phyloP scores from a whole-genome alignment of 2,888 invertebrate species.

The Caenorhabditis uteleia region DNA sequence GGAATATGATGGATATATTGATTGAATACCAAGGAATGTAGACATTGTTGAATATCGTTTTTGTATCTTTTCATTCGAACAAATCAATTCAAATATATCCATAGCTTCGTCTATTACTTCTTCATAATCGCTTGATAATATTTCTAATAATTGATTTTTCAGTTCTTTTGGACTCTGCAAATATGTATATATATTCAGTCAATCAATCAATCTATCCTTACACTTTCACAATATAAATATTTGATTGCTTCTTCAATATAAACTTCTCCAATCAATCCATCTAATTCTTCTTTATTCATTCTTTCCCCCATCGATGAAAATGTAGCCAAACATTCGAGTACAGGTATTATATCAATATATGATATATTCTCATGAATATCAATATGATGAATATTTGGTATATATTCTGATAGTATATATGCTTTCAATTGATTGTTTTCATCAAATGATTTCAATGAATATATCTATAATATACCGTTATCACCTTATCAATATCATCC shows the following conservation, averaged over 20 bases:
- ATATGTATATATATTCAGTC: too few relatives aligned
- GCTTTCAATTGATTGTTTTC: constrained; percentile 17
- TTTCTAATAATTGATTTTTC: too few relatives aligned
- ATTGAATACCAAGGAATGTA: too few relatives aligned
- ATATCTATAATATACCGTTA: background rate
- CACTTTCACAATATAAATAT: too few relatives aligned
- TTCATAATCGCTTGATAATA: too few relatives aligned
- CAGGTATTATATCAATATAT: constrained; percentile 5
- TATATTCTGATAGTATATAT: constrained; percentile 18
- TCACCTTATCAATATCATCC: too few relatives aligned
- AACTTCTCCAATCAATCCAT: constrained; percentile 8
- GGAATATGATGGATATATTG: background rate
- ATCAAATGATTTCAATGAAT: constrained; percentile 10
- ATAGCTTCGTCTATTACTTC: too few relatives aligned
- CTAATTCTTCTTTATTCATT: constrained; percentile 11
- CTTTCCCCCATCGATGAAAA: constrained; percentile 31
- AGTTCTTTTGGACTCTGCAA: too few relatives aligned
- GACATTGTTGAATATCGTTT: too few relatives aligned
- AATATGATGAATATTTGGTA: constrained; percentile 19
- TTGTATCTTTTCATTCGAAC: too few relatives aligned
- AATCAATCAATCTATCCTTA: too few relatives aligned
- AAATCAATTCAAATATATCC: too few relatives aligned
- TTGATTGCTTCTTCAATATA: constrained; percentile 18
- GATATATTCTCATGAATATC: constrained; percentile 13
- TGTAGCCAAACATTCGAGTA: constrained; percentile 21